Evolutionary conservation across 2,888 invertebrate genomes (phyloP).

Genomic region (Netelia fuscicornis): DNA sequence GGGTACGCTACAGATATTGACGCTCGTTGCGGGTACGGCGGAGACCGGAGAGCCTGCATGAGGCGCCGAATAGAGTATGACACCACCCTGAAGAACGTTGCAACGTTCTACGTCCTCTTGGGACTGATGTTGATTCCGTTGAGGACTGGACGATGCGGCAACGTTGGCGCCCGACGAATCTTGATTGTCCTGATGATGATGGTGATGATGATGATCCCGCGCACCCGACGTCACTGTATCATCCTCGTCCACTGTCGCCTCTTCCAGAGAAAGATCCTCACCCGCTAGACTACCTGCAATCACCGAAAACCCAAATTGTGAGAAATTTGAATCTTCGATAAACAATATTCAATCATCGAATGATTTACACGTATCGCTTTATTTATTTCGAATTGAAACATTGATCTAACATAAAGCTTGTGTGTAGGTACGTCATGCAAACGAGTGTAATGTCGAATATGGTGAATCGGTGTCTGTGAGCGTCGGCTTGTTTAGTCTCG

Average conservation of each 20-base stretch:
- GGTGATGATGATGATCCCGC: constrained; percentile 84
- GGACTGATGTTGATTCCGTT: constrained; percentile 77
- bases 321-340: background rate
- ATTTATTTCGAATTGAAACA: background rate
- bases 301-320: constrained; percentile 42
- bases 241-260: constrained; percentile 85
- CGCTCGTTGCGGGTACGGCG: constrained; percentile 78
- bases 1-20: constrained; percentile 85
- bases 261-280: constrained; percentile 91
- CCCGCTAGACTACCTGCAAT: constrained; percentile 92
- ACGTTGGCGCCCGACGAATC: constrained; percentile 71
- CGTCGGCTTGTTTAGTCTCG: constrained; percentile 26
- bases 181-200: constrained; percentile 84
- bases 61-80: constrained; percentile 82
- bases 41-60: constrained; percentile 77
- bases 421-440: constrained; percentile 1
- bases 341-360: constrained; percentile 59
- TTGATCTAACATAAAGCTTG: background rate
- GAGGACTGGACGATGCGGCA: constrained; percentile 76
- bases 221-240: constrained; percentile 78
- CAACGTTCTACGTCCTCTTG: constrained; percentile 82
- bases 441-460: background rate
- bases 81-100: constrained; percentile 82
- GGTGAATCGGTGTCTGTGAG: background rate
- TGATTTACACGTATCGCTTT: constrained; percentile 1